Evolutionary conservation across 2,888 invertebrate genomes (phyloP), one percentile per base, ranked within the genome.

Genomic region (Harpalus rufipes): DNA sequence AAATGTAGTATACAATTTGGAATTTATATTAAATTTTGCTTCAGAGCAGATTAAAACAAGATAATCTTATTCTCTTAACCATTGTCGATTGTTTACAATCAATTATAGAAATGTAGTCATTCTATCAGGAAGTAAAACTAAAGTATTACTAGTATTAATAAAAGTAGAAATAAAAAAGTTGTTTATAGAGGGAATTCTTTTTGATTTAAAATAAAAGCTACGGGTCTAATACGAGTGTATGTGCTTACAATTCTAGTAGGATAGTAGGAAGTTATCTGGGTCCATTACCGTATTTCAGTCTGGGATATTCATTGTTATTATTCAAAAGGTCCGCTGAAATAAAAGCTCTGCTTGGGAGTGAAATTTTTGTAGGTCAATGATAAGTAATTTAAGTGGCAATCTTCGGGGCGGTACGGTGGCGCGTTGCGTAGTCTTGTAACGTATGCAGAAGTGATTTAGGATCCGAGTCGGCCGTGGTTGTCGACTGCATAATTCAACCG

Each of bases 401-500:
- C 21, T 18, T 61, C 21, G 58, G n/a, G 58, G 32, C 32, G 32
- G 32, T 32, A 4, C 32, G 3, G 32, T 5, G 32, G 32, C 32
- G 5, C 32, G 59, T 7, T 59, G 59, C 59, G 59, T 63, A 25
- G 7, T 25, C 39, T n/a, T 32, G 25, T 61, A 83, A 83, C 83
- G 74, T 83, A 76, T 83, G 83, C 61, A 76, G 76, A 83, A 58
- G 72, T 83, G 83, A 83, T 83, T 83, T 83, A 83, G 83, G 76
- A 59, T 16, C 16, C 44, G 58, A 18, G 56, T 82, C 21, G 68
- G 59, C 25, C 59, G 72, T 56, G 74, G 44, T 78, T 78, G 83
- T 44, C 81, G 58, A 14, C 76, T 83, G 76, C 83, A 83, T 83
- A 83, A 83, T 83, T 83, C 83, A 83, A 44, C 63, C 81, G 65